Base-by-base conservation (phyloP, 2,888 invertebrate species). In the Hydroisotoma schaefferi region DNA sequence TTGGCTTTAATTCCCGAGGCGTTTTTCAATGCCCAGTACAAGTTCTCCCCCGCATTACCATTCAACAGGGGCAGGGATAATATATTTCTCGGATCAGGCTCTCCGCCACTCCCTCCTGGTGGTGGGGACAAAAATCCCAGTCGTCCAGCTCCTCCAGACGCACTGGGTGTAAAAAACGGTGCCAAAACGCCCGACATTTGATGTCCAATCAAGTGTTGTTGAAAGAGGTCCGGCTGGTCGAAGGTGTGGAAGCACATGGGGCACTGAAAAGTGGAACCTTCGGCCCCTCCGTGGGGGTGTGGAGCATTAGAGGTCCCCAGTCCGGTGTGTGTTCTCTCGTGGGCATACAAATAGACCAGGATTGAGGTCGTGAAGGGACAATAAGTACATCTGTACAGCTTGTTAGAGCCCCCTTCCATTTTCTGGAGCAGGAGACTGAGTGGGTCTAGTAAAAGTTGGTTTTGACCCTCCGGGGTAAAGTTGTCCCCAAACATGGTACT, bases 341-440 rank as follows among this genome's bases (percentile, higher is more conserved):
- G 94, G 53, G 93, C 88, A 77, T 91, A 92, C 71, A 94, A 81
- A 74, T 94, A 90, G 56, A 93, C 92, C 73, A 93, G 82, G 75
- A 92, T 87, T 68, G 90, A 87, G 37, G 94, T 93, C 44, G 89
- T 86, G 77, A 93, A 94, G 57, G 88, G 86, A 77, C 94, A 94
- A 76, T 88, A 86, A 44, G 90, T 88, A 79, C 94, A 94, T 68
- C 89, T 87, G 78, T 93, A 94, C 64, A 86, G 86, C 77, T 91
- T 88, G 59, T 61, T 69, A 5, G 68, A 58, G 8, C 68, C 68
- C n/a, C 67, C 67, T 44, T 72, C 72, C 72, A 72, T 72, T 57
- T 72, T 72, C 44, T 70, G 70, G 57, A 72, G 69, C 15, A 72
- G 65, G 55, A 72, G 64, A 20, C 68, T 66, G 40, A 72, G 48